Evolutionary conservation across 2,888 invertebrate species (phyloP).

Genomic region (Uropetala carovei): DNA sequence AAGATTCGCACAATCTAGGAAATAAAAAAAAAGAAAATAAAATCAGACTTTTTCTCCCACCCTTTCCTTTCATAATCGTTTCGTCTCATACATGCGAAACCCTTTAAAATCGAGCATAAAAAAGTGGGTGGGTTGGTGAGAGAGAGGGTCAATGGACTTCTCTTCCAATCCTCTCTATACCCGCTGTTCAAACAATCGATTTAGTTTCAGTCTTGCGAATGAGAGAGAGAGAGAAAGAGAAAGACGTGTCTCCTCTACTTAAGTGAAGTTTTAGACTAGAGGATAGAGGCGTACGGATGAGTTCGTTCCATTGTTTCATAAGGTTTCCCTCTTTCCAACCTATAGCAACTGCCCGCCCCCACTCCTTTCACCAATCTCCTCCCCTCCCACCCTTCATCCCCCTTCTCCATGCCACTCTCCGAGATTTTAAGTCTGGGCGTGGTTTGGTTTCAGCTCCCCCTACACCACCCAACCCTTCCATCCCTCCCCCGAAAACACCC

Average conservation of each 20-base stretch:
- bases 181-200: slow-evolving; percentile 31
- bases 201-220: not conserved
- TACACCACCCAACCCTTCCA: not conserved
- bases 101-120: slow-evolving; percentile 5
- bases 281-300: not conserved
- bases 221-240: not conserved
- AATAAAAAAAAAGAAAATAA: not conserved
- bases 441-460: not conserved
- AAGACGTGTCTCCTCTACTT: not conserved
- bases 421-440: not conserved
- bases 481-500: not conserved
- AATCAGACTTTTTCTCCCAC: not conserved
- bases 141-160: not conserved
- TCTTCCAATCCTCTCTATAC: not conserved
- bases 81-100: not conserved
- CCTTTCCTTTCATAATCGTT: not conserved
- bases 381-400: not conserved
- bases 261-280: not conserved
- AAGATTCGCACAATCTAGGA: not conserved
- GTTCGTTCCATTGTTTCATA: not conserved
- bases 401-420: not conserved
- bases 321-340: not conserved
- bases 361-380: not conserved
- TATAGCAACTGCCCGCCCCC: not conserved
- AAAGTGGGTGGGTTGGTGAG: too few relatives aligned